These are phyloP conservation scores for Pithys albifrons DNA, from an alignment of 2,113 vertebrate genomes.

Conservation along the genomic window DNA sequence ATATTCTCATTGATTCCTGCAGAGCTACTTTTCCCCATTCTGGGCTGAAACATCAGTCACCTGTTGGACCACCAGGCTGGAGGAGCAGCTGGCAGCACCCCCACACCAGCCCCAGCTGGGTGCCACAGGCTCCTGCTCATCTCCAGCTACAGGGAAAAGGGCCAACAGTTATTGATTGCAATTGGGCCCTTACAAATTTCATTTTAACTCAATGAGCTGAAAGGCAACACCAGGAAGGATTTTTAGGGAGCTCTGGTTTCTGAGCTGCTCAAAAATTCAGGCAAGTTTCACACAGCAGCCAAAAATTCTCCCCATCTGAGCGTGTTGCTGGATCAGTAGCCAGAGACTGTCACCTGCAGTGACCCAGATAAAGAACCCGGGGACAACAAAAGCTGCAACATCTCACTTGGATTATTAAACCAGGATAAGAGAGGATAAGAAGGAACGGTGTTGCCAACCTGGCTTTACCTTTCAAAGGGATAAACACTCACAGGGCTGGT, in stretches of 20 bases:
- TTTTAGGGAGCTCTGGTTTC: not conserved
- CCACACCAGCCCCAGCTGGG: not conserved
- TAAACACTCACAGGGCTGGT: not conserved
- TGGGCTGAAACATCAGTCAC: slow-evolving; percentile 23
- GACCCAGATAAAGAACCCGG: not conserved
- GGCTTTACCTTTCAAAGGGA: not conserved
- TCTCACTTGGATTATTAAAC: not conserved
- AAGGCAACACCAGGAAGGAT: not conserved
- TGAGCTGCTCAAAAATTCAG: not conserved
- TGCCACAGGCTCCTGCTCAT: not conserved
- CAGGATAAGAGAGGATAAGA: not conserved
- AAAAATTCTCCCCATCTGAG: not conserved
- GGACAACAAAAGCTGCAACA: not conserved
- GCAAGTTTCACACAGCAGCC: not conserved
- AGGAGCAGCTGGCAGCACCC: slow-evolving; percentile 4
- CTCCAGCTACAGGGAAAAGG: not conserved
- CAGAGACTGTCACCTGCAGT: not conserved
- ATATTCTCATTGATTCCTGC: slow-evolving; percentile 52
- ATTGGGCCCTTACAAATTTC: not conserved
- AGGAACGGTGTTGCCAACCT: rapidly evolving
- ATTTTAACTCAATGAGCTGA: not conserved
- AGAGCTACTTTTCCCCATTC: slow-evolving; percentile 6
- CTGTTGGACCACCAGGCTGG: slow-evolving; percentile 25
- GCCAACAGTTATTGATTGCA: slow-evolving; percentile 19
- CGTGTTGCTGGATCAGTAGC: not conserved